Evolutionary conservation across 1,140 invertebrate species (phyloP), one percentile per base, ranked within the genome.

Genomic region (Uloborus diversus): DNA sequence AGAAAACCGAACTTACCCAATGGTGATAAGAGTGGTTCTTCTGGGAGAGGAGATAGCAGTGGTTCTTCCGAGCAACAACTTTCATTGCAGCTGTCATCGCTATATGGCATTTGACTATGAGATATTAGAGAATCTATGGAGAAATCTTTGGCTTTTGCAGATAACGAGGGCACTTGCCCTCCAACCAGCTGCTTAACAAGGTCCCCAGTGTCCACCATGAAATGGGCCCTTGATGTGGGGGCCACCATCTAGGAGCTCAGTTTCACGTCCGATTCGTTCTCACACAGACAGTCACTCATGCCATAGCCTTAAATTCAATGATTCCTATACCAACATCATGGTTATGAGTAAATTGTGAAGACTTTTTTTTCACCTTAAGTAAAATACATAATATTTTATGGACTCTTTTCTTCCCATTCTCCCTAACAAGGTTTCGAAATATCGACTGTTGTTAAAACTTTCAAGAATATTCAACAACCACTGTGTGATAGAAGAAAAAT

Each of bases 81-180:
- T 57, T 76, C 71, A 27, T 76, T 64, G 61, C 71, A 76, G 57
- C 78, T 79, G 57, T 79, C 78, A 35, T 79, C 78, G 32, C 78
- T 70, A 37, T 17, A 70, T 4, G 66, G 56, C 56, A 57, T 49
- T 32, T 71, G 69, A 14, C 62, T 47, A 5, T 69, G n/a, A 17
- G 68, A 73, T 20, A 80, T 80, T 3, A 80, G 62, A 35, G 79
- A 71, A 33, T 64, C 79, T 28, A 80, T 80, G 25, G 79, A 80
- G 56, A 80, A 80, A 59, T 80, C 79, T 30, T 71, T 80, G 7
- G 79, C 79, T 20, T 32, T 71, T n/a, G 79, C 79, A 13, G 79
- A 80, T 17, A 80, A 23, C 25, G 57, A 23, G 9, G 57, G 27
- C 47, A 35, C n/a, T n/a, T 37, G 65, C 53, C 53, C 53, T n/a